These are phyloP conservation scores for Amia ocellicauda DNA, from an alignment of 2,113 vertebrate species.

Conservation along the genomic window DNA sequence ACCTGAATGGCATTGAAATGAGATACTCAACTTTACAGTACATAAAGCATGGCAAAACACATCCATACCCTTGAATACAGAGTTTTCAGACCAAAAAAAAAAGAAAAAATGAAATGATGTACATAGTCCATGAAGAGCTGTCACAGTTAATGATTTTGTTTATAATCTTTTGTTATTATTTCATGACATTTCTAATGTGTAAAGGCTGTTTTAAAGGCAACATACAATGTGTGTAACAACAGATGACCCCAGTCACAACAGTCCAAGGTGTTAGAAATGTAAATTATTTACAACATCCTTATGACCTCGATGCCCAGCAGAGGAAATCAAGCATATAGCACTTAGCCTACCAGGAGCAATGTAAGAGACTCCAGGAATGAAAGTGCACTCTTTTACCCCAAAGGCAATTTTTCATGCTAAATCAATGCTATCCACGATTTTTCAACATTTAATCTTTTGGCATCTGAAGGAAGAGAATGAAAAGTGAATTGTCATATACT, in stretches of 20 bases:
- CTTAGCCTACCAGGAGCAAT: conserved; percentile 1
- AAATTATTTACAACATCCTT: conserved; percentile 7
- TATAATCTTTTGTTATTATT: too few species aligned
- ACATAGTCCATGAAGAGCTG: too few species aligned
- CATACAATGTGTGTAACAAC: too few species aligned
- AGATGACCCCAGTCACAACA: background rate
- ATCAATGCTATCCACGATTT: background rate
- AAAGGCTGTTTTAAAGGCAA: too few species aligned
- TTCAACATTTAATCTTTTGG: background rate
- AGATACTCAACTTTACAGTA: too few species aligned
- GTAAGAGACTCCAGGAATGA: background rate
- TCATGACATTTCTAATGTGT: too few species aligned
- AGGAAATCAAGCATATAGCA: background rate
- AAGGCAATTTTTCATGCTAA: background rate
- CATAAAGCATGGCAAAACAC: too few species aligned
- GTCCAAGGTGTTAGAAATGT: conserved; percentile 6
- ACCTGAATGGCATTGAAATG: too few species aligned
- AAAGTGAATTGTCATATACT: background rate
- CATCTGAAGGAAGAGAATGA: background rate
- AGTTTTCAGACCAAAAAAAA: too few species aligned
- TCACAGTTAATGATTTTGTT: too few species aligned
- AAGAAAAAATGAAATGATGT: too few species aligned
- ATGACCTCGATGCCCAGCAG: conserved; percentile 5
- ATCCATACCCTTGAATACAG: too few species aligned
- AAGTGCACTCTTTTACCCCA: background rate